Evolutionary conservation across 1,140 invertebrate genomes (phyloP).

Genomic region (Drosophila ananassae): DNA sequence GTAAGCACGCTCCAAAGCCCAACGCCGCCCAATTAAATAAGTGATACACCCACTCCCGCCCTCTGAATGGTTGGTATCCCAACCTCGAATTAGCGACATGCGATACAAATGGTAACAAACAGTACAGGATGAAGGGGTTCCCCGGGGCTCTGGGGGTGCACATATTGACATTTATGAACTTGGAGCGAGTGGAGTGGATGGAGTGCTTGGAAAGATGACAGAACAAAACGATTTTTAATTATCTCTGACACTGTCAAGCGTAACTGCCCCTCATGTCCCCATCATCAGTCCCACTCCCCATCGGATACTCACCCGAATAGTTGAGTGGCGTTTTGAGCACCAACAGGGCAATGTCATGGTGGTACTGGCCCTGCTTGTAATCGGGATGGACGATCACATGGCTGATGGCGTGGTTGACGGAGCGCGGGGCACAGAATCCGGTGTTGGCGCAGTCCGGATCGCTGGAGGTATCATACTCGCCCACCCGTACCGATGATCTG

Average conservation of each 20-base stretch:
- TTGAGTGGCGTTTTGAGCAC: slow-evolving; percentile 88
- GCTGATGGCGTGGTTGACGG: slow-evolving; percentile 87
- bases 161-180: slow-evolving; percentile 68
- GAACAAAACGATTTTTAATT: slow-evolving; percentile 82
- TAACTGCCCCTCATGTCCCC: slow-evolving; percentile 33
- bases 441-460: slow-evolving; percentile 88
- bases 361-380: slow-evolving; percentile 88
- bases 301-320: slow-evolving; percentile 86
- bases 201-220: slow-evolving; percentile 46
- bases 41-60: background rate
- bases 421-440: slow-evolving; percentile 87
- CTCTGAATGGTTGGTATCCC: slow-evolving; percentile 8
- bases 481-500: slow-evolving; percentile 86
- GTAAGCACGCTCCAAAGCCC: slow-evolving; percentile 54
- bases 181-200: slow-evolving; percentile 37
- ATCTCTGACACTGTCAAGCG: slow-evolving; percentile 65
- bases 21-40: slow-evolving; percentile 40
- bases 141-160: slow-evolving; percentile 7
- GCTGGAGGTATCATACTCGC: slow-evolving; percentile 87
- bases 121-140: slow-evolving; percentile 3
- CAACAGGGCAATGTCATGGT: slow-evolving; percentile 88
- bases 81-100: slow-evolving; percentile 73
- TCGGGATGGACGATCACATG: slow-evolving; percentile 89
- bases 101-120: slow-evolving; percentile 16
- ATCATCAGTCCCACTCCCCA: too few species aligned